A percentile compares a stretch with the other conserved stretches of the same genome.
Conservation (phyloP, 2,113 vertebrate genomes). For the Ameiurus melas region DNA sequence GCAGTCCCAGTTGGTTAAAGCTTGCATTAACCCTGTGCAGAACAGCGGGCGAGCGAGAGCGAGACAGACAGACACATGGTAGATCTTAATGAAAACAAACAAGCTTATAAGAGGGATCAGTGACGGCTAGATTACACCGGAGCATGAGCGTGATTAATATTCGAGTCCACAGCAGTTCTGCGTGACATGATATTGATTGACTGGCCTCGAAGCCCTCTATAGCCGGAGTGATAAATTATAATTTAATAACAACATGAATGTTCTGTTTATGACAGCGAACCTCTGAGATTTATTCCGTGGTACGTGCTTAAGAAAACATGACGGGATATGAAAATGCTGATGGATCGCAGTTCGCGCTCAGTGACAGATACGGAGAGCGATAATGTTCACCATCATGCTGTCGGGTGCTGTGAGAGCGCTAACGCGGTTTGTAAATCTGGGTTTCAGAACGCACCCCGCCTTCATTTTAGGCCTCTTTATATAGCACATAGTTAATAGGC, state of each 20-base stretch:
- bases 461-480: neutral
- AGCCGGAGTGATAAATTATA: conserved; percentile 2
- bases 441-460: no score
- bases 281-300: neutral
- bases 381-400: neutral
- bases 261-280: neutral
- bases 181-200: conserved; percentile 29
- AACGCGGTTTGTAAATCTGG: conserved; percentile 17
- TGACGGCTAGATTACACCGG: conserved; percentile 1
- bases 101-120: conserved; percentile 15
- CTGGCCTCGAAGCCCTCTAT: neutral
- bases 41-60: neutral
- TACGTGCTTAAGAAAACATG: neutral
- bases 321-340: conserved; percentile 6
- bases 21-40: conserved; percentile 37
- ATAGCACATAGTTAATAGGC: no score
- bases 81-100: conserved; percentile 40
- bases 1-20: conserved; percentile 24
- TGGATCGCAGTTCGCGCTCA: neutral
- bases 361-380: neutral
- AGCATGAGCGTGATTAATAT: conserved; percentile 19
- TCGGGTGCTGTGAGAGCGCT: conserved; percentile 9
- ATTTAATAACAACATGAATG: conserved; percentile 25
- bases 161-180: neutral
- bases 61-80: neutral